Evolutionary conservation across 2,888 invertebrate genomes (phyloP).

Genomic region (Lydus trimaculatus): DNA sequence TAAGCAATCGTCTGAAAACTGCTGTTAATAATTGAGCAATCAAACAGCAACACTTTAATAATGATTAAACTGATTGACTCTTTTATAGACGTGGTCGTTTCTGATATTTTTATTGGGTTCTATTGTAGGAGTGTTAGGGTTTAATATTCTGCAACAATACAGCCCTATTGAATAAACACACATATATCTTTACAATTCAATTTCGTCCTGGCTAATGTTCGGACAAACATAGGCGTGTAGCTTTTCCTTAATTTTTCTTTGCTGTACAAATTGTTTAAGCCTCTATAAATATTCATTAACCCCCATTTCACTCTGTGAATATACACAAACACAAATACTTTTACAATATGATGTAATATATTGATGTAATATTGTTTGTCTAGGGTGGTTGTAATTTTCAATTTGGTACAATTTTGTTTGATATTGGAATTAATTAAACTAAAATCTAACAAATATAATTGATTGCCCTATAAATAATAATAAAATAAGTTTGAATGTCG

Average conservation of each 20-base stretch:
- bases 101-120: neutral
- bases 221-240: conserved; percentile 6
- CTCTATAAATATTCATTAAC: conserved; percentile 20
- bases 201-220: conserved; percentile 29
- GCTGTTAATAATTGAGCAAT: no score
- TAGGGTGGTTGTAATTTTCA: neutral
- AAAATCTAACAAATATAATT: neutral
- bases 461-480: neutral
- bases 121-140: neutral
- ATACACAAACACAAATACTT: neutral
- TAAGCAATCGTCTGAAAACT: no score
- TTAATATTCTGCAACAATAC: neutral
- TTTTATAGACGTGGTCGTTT: neutral
- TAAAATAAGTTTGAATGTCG: neutral
- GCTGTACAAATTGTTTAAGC: conserved; percentile 7
- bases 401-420: neutral
- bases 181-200: neutral
- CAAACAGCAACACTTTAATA: neutral
- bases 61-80: neutral
- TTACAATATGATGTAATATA: neutral
- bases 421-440: neutral
- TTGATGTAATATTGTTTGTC: neutral
- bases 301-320: neutral
- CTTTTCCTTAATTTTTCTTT: conserved; percentile 17
- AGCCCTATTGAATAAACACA: neutral